phyloP scores from a whole-genome alignment of 2,888 invertebrate genomes.

The Catocala nupta region DNA sequence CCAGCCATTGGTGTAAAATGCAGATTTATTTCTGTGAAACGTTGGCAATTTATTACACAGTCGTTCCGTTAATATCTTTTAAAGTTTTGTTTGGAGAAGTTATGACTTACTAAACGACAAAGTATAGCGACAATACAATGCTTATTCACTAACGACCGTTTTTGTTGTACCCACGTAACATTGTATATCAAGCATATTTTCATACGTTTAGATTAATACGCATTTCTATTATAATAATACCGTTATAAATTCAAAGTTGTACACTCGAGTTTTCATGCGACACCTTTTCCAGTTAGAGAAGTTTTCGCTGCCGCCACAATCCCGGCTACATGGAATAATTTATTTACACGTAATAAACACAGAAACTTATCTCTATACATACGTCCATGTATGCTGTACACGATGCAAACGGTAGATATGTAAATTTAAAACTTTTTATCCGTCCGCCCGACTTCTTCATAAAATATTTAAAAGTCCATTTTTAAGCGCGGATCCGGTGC shows the following conservation, averaged over 20 bases:
- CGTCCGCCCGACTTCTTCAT: constrained; percentile 71
- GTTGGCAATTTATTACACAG: background rate
- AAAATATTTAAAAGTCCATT: constrained; percentile 85
- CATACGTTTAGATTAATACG: too few relatives aligned
- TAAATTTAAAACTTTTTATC: constrained; percentile 64
- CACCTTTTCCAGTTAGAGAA: constrained; percentile 28
- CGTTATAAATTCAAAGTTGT: constrained; percentile 26
- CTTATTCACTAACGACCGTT: too few relatives aligned
- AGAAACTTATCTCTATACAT: constrained; percentile 21
- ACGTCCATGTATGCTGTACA: constrained; percentile 36
- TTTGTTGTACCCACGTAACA: too few relatives aligned
- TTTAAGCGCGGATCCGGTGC: constrained; percentile 83
- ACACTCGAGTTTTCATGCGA: constrained; percentile 18
- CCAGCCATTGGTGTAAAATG: constrained; percentile 3
- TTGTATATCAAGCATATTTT: too few relatives aligned
- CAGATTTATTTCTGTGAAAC: constrained; percentile 5
- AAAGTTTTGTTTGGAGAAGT: background rate
- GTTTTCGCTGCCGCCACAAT: constrained; percentile 22
- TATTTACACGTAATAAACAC: constrained; percentile 21
- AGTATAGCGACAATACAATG: too few relatives aligned
- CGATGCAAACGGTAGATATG: constrained; percentile 46
- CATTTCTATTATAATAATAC: background rate
- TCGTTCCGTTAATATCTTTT: constrained; percentile 1
- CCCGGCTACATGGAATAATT: constrained; percentile 12
- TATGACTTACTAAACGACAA: too few relatives aligned